Percentiles rank a stretch among this genome's conserved stretches.
Evolutionary conservation across 2,113 vertebrate species (phyloP).

Genomic region (Ageneiosus marmoratus): DNA sequence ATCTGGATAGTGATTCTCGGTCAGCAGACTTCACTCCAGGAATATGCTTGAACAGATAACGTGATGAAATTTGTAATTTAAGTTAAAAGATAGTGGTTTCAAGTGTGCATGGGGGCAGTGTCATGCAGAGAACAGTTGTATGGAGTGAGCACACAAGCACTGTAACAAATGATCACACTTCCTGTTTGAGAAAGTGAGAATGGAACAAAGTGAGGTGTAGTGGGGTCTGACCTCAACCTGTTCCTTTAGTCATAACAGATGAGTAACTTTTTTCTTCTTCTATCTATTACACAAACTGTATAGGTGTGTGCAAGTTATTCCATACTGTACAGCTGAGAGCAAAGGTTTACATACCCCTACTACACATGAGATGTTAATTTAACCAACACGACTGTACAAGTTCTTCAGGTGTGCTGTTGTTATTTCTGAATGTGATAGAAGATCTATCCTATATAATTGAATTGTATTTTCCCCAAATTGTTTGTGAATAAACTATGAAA

Average conservation of each 20-base stretch:
- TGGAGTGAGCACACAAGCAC: conserved; percentile 29
- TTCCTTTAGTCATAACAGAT: not conserved
- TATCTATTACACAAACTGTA: not conserved
- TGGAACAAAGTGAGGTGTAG: not conserved
- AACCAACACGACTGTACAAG: not conserved
- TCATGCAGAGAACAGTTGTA: conserved; percentile 10
- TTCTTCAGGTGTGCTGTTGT: not conserved
- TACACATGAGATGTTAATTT: not conserved
- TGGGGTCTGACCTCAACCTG: conserved; percentile 27
- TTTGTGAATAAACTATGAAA: not conserved
- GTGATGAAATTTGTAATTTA: not conserved
- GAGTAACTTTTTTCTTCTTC: not conserved
- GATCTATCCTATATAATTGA: not conserved
- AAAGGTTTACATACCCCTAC: not conserved
- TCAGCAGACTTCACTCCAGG: not conserved
- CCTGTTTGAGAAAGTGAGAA: conserved; percentile 44
- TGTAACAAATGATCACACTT: conserved; percentile 37
- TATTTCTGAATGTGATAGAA: not conserved
- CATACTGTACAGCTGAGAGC: not conserved
- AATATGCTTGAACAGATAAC: not conserved
- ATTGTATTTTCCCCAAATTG: not conserved
- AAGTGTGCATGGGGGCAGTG: not conserved
- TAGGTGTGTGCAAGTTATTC: not conserved
- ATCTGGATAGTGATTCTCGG: not conserved
- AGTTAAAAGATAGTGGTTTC: not conserved